phyloP scores from a whole-genome alignment of 2,797 vertebrate species.

The Alouatta caraya region DNA sequence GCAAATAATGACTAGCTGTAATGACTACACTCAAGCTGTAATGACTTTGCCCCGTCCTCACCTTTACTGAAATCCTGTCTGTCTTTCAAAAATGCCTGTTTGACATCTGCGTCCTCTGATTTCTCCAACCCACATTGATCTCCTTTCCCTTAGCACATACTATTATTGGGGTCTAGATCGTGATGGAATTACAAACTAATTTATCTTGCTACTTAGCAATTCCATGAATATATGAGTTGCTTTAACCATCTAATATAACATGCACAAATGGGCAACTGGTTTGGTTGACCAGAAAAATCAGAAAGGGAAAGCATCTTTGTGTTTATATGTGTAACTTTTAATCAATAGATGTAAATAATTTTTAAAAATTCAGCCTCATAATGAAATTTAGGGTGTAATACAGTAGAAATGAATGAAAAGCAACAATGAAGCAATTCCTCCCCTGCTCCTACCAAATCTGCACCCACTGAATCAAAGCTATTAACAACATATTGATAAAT shows the following conservation, averaged over 20 bases:
- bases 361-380: background rate
- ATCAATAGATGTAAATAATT: background rate
- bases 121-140: background rate
- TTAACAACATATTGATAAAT: background rate
- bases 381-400: rapidly evolving
- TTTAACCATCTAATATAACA: too few relatives aligned
- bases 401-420: background rate
- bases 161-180: too few relatives aligned
- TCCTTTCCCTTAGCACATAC: background rate
- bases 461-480: background rate
- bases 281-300: background rate
- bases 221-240: rapidly evolving
- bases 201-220: background rate
- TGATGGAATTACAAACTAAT: background rate
- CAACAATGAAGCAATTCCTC: rapidly evolving
- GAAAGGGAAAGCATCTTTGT: background rate
- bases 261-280: rapidly evolving
- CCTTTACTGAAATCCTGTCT: background rate
- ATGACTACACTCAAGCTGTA: background rate
- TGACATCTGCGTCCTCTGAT: background rate
- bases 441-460: background rate
- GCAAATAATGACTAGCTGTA: background rate
- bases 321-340: background rate
- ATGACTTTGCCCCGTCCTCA: background rate
- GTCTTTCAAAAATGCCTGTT: background rate